A percentile compares a stretch with the other conserved stretches of the same genome.
These are phyloP conservation scores for Chlorodrepanis virens DNA, from an alignment of 2,113 vertebrate genomes.

Conservation along the genomic window DNA sequence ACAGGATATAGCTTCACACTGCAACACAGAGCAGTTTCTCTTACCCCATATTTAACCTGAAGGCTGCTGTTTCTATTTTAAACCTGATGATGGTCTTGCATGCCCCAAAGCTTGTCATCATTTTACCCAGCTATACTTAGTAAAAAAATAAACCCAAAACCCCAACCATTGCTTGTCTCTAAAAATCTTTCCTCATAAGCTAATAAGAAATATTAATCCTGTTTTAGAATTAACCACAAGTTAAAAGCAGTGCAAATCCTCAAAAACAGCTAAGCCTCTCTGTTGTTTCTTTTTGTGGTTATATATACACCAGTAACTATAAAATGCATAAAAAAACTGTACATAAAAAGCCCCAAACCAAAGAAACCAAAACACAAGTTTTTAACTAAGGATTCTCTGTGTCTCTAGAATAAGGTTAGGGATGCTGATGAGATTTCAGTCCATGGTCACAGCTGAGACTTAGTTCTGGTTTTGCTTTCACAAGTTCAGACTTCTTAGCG, in stretches of 20 bases:
- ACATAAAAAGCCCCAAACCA: neutral
- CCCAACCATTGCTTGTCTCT: neutral
- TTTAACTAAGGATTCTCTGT: neutral
- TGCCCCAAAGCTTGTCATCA: neutral
- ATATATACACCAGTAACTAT: neutral
- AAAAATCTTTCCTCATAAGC: neutral
- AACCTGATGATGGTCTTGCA: neutral
- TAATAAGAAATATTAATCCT: neutral
- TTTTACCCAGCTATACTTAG: neutral
- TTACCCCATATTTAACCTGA: neutral
- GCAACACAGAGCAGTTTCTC: neutral
- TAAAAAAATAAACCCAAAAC: rapidly evolving
- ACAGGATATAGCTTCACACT: too few relatives aligned
- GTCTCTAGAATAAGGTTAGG: neutral
- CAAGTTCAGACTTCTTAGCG: neutral
- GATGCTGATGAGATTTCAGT: neutral
- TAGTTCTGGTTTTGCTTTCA: neutral
- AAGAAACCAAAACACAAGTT: neutral
- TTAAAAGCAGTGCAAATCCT: neutral
- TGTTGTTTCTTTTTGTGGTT: neutral
- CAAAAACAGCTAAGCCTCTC: neutral
- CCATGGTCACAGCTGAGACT: neutral
- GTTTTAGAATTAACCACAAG: neutral
- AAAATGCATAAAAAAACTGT: neutral
- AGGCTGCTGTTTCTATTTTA: constrained; percentile 19